Conservation (phyloP, 2,797 vertebrate genomes). For the Leptatherina wallacei region DNA sequence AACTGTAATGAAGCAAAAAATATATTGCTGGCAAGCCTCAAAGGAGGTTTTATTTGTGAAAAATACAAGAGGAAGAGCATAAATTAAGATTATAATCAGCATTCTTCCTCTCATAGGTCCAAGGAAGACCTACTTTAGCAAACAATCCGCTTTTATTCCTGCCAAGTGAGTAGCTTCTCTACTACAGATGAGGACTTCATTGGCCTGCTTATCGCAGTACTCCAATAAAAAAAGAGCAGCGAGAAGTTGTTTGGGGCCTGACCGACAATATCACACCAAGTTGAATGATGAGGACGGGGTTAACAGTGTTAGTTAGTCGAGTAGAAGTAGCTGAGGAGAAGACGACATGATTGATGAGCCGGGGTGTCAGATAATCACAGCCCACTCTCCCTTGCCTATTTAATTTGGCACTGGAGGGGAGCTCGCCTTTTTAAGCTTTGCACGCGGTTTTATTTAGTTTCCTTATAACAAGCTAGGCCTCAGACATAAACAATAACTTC, state of each 20-base stretch:
- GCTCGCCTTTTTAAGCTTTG: conserved; percentile 79
- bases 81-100: conserved; percentile 10
- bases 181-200: conserved; percentile 21
- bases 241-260: conserved; percentile 50
- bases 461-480: conserved; percentile 81
- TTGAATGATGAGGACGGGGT: conserved; percentile 79
- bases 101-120: conserved; percentile 11
- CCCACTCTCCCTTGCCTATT: conserved; percentile 84
- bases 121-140: conserved; percentile 15
- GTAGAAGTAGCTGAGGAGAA: conserved; percentile 78
- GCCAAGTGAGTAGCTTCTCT: conserved; percentile 13
- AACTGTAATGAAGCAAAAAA: conserved; percentile 22
- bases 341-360: conserved; percentile 87
- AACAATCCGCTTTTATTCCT: conserved; percentile 31
- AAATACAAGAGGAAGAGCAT: conserved; percentile 4
- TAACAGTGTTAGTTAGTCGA: conserved; percentile 79
- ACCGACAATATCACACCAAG: conserved; percentile 54
- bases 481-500: conserved; percentile 88
- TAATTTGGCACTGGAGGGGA: conserved; percentile 85
- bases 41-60: conserved; percentile 5
- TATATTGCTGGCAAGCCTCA: conserved; percentile 17
- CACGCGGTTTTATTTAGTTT: conserved; percentile 74
- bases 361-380: conserved; percentile 85
- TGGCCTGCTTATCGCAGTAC: conserved; percentile 49
- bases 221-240: conserved; percentile 36